These are phyloP conservation scores for Notothenia rossii DNA, from an alignment of 2,113 vertebrate genomes.

Conservation along the genomic window DNA sequence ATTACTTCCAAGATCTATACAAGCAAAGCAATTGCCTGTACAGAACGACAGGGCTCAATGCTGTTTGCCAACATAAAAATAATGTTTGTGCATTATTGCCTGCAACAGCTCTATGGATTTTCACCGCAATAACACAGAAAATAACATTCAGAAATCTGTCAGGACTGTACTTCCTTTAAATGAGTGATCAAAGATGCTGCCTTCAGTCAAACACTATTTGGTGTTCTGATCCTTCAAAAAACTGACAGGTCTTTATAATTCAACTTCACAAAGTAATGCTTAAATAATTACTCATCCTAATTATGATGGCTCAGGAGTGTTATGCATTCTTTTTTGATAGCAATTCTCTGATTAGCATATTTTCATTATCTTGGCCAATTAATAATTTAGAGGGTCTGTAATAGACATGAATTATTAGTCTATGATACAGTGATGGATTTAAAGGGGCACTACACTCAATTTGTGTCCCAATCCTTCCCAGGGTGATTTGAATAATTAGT, in stretches of 20 bases:
- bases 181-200: slow-evolving; percentile 68
- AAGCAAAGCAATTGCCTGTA: slow-evolving; percentile 7
- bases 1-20: slow-evolving; percentile 23
- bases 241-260: slow-evolving; percentile 82
- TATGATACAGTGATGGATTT: slow-evolving; percentile 83
- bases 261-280: slow-evolving; percentile 87
- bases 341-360: slow-evolving; percentile 90
- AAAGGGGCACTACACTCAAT: slow-evolving; percentile 81
- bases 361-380: slow-evolving; percentile 90
- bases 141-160: slow-evolving; percentile 33
- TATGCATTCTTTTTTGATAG: slow-evolving; percentile 87
- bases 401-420: slow-evolving; percentile 86
- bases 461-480: slow-evolving; percentile 79
- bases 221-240: slow-evolving; percentile 69
- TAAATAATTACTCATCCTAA: slow-evolving; percentile 91
- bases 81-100: not conserved
- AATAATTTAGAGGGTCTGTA: slow-evolving; percentile 89
- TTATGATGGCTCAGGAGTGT: slow-evolving; percentile 87
- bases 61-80: slow-evolving; percentile 1
- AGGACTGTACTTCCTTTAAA: slow-evolving; percentile 51
- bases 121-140: not conserved
- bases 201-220: slow-evolving; percentile 75
- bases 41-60: not conserved
- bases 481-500: slow-evolving; percentile 83
- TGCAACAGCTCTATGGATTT: slow-evolving; percentile 1